Evolutionary conservation across 2,797 vertebrate genomes (phyloP).

Genomic region (Spea hammondii): DNA sequence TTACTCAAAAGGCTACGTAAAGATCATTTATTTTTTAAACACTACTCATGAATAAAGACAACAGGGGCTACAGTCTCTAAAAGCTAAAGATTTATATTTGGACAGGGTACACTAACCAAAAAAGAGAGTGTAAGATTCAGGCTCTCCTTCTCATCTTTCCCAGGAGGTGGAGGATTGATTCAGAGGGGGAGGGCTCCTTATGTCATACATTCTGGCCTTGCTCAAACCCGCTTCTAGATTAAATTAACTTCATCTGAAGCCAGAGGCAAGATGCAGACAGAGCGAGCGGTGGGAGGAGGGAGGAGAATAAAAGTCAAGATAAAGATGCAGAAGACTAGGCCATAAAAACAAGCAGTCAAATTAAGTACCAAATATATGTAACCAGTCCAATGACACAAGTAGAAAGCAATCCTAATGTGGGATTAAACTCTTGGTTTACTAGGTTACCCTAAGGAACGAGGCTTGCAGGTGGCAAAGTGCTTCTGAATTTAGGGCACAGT

Average conservation of each 20-base stretch:
- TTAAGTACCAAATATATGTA: too few relatives aligned
- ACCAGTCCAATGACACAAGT: too few relatives aligned
- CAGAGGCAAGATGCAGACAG: slow-evolving; percentile 4
- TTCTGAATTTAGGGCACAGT: too few relatives aligned
- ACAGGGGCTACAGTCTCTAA: neutral
- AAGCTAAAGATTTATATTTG: neutral
- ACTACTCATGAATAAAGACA: neutral
- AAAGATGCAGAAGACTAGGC: too few relatives aligned
- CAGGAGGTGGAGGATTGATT: neutral
- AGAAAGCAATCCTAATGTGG: too few relatives aligned
- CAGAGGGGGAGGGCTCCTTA: slow-evolving; percentile 26
- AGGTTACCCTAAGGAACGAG: too few relatives aligned
- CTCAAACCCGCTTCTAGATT: slow-evolving; percentile 13
- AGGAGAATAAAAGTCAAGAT: neutral
- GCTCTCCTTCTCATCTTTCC: neutral
- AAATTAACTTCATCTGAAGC: slow-evolving; percentile 12
- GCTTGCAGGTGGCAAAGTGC: too few relatives aligned
- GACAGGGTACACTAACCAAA: neutral
- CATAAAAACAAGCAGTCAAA: too few relatives aligned
- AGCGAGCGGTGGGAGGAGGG: neutral
- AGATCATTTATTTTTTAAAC: neutral
- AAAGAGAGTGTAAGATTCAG: slow-evolving; percentile 1
- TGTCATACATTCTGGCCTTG: slow-evolving; percentile 24
- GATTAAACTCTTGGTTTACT: too few relatives aligned
- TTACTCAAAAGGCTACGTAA: neutral